Percentiles rank a stretch among this genome's conserved stretches.
Conservation (phyloP, 2,113 vertebrate species). For the Orycteropus afer region DNA sequence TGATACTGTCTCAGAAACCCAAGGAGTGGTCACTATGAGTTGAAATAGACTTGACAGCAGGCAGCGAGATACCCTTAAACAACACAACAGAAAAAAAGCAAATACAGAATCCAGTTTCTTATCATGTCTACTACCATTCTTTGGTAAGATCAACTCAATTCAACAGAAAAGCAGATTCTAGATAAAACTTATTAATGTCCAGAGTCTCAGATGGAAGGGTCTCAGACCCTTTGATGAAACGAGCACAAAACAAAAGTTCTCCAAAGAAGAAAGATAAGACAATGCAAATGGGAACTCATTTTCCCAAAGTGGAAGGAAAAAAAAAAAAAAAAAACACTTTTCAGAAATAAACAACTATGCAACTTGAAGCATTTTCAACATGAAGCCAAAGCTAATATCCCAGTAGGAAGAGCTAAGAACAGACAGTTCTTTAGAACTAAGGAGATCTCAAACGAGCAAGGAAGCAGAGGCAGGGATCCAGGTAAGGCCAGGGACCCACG, state of each 20-base stretch:
- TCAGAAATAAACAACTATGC: background rate
- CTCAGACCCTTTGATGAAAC: background rate
- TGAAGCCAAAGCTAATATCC: background rate
- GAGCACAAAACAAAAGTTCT: too few relatives aligned
- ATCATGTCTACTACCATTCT: background rate
- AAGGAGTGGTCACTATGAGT: too few relatives aligned
- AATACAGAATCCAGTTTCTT: too few relatives aligned
- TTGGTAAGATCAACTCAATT: background rate
- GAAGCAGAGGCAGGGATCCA: too few relatives aligned
- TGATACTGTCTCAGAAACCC: too few relatives aligned
- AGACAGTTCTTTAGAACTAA: background rate
- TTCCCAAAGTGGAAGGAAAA: background rate
- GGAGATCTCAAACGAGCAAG: background rate
- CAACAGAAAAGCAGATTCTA: background rate
- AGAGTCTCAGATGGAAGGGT: background rate
- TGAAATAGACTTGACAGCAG: too few relatives aligned
- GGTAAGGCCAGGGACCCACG: too few relatives aligned
- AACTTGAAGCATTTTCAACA: background rate
- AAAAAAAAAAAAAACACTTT: background rate
- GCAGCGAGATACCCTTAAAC: too few relatives aligned
- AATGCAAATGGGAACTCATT: background rate
- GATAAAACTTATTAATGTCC: background rate
- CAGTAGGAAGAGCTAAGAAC: background rate
- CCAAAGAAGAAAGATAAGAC: background rate
- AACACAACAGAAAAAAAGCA: too few relatives aligned